Evolutionary conservation across 2,113 vertebrate species (phyloP).

Genomic region (Aythya baeri): DNA sequence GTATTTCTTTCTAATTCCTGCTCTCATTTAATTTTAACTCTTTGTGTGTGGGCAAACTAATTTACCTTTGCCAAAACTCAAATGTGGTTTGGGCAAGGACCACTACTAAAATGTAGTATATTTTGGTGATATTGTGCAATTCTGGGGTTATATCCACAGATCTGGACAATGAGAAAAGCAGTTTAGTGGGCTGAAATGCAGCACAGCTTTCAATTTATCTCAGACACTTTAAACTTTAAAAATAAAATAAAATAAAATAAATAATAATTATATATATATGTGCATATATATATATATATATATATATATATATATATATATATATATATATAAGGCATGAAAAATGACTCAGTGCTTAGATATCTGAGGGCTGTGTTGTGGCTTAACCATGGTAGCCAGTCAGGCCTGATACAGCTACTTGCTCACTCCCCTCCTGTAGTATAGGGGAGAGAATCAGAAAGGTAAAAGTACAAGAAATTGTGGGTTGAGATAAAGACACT

Average conservation of each 20-base stretch:
- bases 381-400: not conserved
- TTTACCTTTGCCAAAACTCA: not conserved
- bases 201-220: not conserved
- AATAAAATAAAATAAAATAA: not conserved
- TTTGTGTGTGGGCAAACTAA: not conserved
- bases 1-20: not conserved
- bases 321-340: not conserved
- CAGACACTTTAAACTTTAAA: not conserved
- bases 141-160: not conserved
- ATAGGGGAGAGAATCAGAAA: not conserved
- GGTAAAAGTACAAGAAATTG: not conserved
- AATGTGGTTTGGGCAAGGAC: rapidly evolving
- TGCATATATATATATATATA: too few relatives aligned
- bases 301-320: too few relatives aligned
- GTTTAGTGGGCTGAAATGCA: not conserved
- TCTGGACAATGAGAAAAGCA: not conserved
- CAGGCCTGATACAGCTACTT: not conserved
- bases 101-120: not conserved
- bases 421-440: not conserved
- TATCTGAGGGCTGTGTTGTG: not conserved
- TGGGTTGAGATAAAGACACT: not conserved
- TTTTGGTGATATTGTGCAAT: not conserved
- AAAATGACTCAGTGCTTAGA: not conserved
- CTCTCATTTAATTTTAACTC: not conserved
- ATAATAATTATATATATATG: too few relatives aligned